A percentile compares a stretch with the other conserved stretches of the same genome.
Conservation (phyloP, 53 echinoderm and acorn worm genomes). For the Luidia sarsii region DNA sequence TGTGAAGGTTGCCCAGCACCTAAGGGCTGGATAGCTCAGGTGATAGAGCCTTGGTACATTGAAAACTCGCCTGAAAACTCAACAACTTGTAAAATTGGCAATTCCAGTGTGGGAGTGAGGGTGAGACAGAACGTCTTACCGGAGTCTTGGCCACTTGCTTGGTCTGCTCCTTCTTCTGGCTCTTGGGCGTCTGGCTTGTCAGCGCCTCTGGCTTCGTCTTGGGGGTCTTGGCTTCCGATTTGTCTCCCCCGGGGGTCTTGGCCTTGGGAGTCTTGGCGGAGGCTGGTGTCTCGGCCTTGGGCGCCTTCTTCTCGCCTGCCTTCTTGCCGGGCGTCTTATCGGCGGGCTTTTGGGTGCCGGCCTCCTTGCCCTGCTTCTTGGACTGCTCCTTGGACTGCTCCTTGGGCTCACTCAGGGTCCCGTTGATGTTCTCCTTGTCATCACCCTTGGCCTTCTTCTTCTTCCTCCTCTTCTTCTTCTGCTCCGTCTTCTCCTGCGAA, state of each 20-base stretch:
- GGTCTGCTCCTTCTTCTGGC: conserved; percentile 18
- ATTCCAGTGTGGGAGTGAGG: no score
- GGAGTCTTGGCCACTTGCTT: conserved; percentile 17
- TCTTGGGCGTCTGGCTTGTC: conserved; percentile 31
- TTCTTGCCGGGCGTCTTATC: not conserved
- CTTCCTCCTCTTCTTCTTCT: not conserved
- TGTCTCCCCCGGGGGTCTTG: not conserved
- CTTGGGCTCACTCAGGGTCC: not conserved
- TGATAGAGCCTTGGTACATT: no score
- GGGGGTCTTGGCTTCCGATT: not conserved
- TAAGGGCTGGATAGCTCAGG: no score
- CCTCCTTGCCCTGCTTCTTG: not conserved
- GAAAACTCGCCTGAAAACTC: no score
- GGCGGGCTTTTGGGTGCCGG: not conserved
- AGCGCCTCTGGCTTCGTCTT: not conserved
- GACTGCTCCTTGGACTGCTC: not conserved
- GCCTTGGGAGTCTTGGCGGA: not conserved
- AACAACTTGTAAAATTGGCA: no score
- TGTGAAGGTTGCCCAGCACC: no score
- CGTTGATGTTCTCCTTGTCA: conserved; percentile 27
- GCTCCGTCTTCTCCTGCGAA: not conserved
- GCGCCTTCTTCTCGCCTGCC: not conserved
- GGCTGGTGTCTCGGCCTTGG: not conserved
- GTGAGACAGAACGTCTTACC: no score
- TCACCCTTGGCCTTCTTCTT: not conserved